Evolutionary conservation across 2,888 invertebrate genomes (phyloP).

Genomic region (Nomada ruficornis): DNA sequence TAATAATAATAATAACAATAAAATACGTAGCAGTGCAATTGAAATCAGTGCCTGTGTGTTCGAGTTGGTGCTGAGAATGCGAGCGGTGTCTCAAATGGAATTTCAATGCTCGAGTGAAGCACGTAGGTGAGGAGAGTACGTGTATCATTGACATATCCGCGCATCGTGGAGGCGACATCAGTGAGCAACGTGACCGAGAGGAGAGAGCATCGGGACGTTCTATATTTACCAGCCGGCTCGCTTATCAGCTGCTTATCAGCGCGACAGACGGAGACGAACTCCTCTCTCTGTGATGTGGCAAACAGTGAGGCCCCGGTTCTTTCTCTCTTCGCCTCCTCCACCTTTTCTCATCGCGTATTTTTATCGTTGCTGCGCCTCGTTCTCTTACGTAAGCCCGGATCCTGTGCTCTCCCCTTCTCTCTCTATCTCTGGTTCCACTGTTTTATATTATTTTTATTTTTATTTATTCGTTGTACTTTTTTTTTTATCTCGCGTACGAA

Average conservation of each 20-base stretch:
- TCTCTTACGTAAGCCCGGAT: constrained; percentile 45
- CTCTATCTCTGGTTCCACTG: not conserved
- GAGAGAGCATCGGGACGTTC: constrained; percentile 61
- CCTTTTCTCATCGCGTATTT: constrained; percentile 32
- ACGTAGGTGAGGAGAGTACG: not conserved
- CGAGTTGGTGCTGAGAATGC: not conserved
- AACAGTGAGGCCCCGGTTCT: constrained; percentile 33
- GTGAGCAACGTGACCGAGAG: constrained; percentile 56
- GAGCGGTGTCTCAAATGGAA: not conserved
- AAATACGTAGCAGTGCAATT: no score
- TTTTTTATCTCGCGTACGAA: not conserved
- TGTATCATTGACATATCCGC: constrained; percentile 29
- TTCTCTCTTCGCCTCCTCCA: constrained; percentile 25
- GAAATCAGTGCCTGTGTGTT: no score
- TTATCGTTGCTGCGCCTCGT: constrained; percentile 17
- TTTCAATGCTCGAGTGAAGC: constrained; percentile 15
- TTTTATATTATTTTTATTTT: not conserved
- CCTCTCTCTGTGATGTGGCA: constrained; percentile 39
- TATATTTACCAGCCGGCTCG: constrained; percentile 71
- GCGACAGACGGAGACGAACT: constrained; percentile 66
- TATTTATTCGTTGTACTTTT: not conserved
- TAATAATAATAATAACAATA: no score
- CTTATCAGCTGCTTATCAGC: constrained; percentile 76
- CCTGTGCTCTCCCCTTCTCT: not conserved
- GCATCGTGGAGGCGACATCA: constrained; percentile 28